These are phyloP conservation scores for Montipora efflorescens DNA, from an alignment of 64 coral and sea anemone species.

Conservation along the genomic window DNA sequence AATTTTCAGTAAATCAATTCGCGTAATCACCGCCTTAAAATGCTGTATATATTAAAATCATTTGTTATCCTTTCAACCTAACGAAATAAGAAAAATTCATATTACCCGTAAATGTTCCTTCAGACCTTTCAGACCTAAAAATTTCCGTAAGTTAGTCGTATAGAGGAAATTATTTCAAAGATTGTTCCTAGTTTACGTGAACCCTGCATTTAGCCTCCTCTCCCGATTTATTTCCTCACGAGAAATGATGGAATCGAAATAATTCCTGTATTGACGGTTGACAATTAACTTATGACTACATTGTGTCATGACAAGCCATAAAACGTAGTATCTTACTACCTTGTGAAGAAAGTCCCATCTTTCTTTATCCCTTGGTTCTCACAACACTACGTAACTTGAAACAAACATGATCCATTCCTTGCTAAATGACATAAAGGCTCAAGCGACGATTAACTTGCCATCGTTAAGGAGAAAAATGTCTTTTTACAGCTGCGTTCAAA, in stretches of 20 bases:
- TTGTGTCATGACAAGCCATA: slow-evolving; percentile 19
- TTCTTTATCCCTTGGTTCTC: slow-evolving; percentile 39
- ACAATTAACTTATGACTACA: slow-evolving; percentile 1
- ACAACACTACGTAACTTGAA: slow-evolving; percentile 3
- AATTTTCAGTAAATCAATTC: background rate
- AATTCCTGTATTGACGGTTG: background rate
- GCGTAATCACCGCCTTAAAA: background rate
- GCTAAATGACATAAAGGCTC: background rate
- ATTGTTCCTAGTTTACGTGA: background rate
- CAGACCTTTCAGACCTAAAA: too few species aligned
- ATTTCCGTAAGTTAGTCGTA: too few species aligned
- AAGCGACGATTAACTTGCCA: background rate
- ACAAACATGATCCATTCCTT: slow-evolving; percentile 48
- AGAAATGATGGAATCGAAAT: background rate
- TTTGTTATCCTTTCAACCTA: background rate
- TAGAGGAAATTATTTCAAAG: background rate
- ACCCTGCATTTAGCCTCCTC: background rate
- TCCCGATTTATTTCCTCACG: background rate
- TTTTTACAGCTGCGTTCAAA: slow-evolving; percentile 36
- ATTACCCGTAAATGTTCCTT: background rate
- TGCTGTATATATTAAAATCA: background rate
- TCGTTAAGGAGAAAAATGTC: background rate
- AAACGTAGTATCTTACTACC: slow-evolving; percentile 12
- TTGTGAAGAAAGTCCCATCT: slow-evolving; percentile 24
- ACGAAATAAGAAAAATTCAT: background rate